phyloP scores from a whole-genome alignment of 2,113 vertebrate species.

The Phycodurus eques region DNA sequence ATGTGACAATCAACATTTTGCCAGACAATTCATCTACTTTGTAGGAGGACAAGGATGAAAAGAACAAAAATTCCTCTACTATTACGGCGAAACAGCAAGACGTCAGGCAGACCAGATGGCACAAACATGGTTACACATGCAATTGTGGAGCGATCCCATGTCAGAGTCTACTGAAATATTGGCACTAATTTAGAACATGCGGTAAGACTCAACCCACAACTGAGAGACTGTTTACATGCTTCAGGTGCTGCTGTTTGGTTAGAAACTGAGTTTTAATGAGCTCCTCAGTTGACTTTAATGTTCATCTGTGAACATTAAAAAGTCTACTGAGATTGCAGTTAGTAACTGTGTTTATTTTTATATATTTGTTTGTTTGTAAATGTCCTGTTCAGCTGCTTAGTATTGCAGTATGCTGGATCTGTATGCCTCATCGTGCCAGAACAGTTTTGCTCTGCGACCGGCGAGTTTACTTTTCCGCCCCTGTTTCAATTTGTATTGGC shows the following conservation, averaged over 20 bases:
- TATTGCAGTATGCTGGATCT: neutral
- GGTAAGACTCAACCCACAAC: neutral
- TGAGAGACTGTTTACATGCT: neutral
- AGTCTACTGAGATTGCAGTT: neutral
- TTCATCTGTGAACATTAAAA: neutral
- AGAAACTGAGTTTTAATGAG: neutral
- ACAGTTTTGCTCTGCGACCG: neutral
- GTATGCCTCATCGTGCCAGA: neutral
- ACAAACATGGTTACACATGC: neutral
- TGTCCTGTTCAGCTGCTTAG: neutral
- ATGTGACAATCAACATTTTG: neutral
- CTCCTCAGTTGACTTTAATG: neutral
- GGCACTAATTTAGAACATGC: neutral
- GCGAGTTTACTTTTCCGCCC: neutral
- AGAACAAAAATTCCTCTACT: neutral
- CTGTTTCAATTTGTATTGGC: neutral
- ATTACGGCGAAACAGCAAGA: neutral
- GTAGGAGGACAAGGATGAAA: neutral
- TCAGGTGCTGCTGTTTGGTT: neutral
- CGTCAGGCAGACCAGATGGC: neutral
- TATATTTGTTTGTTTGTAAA: neutral
- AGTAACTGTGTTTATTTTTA: neutral
- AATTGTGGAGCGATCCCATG: neutral
- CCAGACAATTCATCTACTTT: neutral
- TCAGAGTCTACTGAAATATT: neutral